These are phyloP conservation scores for Nestor notabilis DNA, from an alignment of 2,113 vertebrate species.

Conservation along the genomic window DNA sequence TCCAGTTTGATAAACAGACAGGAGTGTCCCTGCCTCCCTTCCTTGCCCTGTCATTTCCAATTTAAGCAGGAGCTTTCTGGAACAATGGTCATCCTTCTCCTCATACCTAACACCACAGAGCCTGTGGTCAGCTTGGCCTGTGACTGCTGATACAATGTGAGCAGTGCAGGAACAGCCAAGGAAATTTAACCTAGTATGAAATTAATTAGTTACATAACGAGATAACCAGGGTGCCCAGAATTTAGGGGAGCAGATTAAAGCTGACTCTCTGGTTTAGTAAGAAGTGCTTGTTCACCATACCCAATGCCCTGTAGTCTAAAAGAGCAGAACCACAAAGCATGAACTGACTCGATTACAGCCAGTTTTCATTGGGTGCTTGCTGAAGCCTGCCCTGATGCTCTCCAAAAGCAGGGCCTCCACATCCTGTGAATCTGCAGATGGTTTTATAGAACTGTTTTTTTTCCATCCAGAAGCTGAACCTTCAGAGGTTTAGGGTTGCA, in stretches of 20 bases:
- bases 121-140: rapidly evolving
- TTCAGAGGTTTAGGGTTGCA: not conserved
- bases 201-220: not conserved
- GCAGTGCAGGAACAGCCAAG: not conserved
- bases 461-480: not conserved
- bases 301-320: not conserved
- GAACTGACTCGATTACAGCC: not conserved
- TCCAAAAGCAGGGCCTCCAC: not conserved
- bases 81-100: not conserved
- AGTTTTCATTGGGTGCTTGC: not conserved
- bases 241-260: not conserved
- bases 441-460: not conserved
- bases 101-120: not conserved
- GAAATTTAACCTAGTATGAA: not conserved
- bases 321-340: constrained; percentile 33
- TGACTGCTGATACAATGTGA: not conserved
- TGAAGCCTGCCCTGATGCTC: not conserved
- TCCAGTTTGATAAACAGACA: not conserved
- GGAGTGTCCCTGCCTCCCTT: not conserved
- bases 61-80: not conserved
- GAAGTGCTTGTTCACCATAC: not conserved
- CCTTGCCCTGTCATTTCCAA: not conserved
- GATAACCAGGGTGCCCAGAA: not conserved
- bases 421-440: not conserved
- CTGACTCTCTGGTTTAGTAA: constrained; percentile 6